Percentiles rank a stretch among this genome's conserved stretches.
phyloP scores from a whole-genome alignment of 2,888 invertebrate genomes.

The Holacanthella duospinosa region DNA sequence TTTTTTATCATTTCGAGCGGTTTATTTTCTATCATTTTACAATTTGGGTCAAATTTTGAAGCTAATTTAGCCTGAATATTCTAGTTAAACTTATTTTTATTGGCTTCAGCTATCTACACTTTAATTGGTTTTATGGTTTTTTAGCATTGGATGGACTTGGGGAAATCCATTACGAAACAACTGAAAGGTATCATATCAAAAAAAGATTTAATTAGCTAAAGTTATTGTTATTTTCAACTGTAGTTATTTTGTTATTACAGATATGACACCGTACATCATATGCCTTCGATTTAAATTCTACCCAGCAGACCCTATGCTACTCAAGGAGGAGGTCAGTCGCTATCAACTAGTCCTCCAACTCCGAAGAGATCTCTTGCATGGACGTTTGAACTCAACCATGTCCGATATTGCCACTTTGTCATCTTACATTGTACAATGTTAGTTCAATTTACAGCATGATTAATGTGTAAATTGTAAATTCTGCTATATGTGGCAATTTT shows the following conservation, averaged over 20 bases:
- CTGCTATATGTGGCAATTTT: background rate
- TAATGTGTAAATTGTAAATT: background rate
- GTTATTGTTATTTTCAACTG: no score
- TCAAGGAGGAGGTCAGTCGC: conserved; percentile 87
- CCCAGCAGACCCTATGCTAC: conserved; percentile 82
- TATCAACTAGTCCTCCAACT: conserved; percentile 91
- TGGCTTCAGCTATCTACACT: no score
- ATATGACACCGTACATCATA: conserved; percentile 80
- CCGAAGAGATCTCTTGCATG: conserved; percentile 87
- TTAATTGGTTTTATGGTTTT: conserved; percentile 12
- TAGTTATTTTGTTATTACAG: conserved; percentile 52
- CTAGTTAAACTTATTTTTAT: conserved; percentile 3
- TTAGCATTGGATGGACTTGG: conserved; percentile 91
- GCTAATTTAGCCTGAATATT: background rate
- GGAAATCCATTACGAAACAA: conserved; percentile 80
- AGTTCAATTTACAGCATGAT: conserved; percentile 38
- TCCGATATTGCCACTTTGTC: conserved; percentile 81
- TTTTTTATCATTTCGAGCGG: background rate
- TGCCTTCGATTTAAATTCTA: conserved; percentile 97
- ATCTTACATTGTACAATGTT: conserved; percentile 87
- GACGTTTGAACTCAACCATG: conserved; percentile 75
- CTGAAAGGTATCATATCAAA: conserved; percentile 59
- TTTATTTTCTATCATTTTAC: no score
- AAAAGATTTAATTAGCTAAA: background rate
- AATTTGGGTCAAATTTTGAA: background rate